These are phyloP conservation scores for Gambusia holbrooki DNA, from an alignment of 2,113 vertebrate species.

Conservation along the genomic window DNA sequence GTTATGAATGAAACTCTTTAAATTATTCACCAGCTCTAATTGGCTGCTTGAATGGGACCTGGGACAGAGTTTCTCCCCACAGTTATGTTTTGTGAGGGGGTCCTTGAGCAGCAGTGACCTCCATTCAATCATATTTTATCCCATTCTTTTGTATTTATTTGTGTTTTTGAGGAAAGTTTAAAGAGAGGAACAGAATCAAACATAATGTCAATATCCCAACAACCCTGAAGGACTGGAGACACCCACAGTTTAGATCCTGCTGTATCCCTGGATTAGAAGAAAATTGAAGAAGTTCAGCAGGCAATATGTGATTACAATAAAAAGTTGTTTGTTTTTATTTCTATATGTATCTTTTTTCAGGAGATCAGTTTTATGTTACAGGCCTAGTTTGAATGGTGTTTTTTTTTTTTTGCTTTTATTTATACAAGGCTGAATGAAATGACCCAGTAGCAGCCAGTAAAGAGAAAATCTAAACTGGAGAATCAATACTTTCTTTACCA, in stretches of 20 bases:
- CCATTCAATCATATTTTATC: constrained; percentile 2
- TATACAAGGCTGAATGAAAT: neutral
- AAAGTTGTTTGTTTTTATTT: neutral
- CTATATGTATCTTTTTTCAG: neutral
- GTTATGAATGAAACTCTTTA: constrained; percentile 58
- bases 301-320: neutral
- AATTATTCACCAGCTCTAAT: constrained; percentile 75
- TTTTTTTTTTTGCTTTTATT: neutral
- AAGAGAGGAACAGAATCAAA: neutral
- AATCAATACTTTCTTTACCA: neutral
- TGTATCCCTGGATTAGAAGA: neutral
- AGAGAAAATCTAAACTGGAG: no score
- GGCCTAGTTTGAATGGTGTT: neutral
- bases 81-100: constrained; percentile 4
- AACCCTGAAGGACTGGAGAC: neutral
- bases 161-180: neutral
- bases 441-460: no score
- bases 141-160: neutral
- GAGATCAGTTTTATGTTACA: neutral
- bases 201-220: neutral
- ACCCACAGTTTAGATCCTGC: neutral
- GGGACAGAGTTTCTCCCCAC: constrained; percentile 44
- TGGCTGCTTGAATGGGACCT: constrained; percentile 50
- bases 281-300: neutral
- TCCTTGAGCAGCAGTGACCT: constrained; percentile 19